Evolutionary conservation across 2,888 invertebrate species (phyloP).

Genomic region (Phasia obesa): DNA sequence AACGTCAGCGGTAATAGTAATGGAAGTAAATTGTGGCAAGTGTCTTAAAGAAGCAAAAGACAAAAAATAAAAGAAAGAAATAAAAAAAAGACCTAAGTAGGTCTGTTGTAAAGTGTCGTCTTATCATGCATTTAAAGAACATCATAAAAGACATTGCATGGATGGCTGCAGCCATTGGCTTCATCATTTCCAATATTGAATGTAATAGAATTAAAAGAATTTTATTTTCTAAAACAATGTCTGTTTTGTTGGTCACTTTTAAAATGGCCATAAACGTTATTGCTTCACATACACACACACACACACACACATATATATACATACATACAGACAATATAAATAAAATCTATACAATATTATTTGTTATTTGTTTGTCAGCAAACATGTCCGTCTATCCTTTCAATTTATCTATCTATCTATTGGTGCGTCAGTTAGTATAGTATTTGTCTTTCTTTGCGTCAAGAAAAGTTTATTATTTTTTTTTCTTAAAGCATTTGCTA

Average conservation of each 20-base stretch:
- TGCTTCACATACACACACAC: constrained; percentile 3
- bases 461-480: constrained; percentile 42
- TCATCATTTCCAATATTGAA: constrained; percentile 42
- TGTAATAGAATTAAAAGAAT: constrained; percentile 67
- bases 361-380: constrained; percentile 1
- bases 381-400: constrained; percentile 14
- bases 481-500: constrained; percentile 54
- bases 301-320: not conserved
- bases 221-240: constrained; percentile 66
- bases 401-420: constrained; percentile 39
- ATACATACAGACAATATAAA: no score
- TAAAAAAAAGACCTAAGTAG: constrained; percentile 71
- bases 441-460: constrained; percentile 13
- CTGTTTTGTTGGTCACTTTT: constrained; percentile 53
- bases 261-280: constrained; percentile 54
- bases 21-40: constrained; percentile 50
- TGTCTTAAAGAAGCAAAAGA: not conserved
- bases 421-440: constrained; percentile 8
- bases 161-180: constrained; percentile 47
- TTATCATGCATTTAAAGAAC: constrained; percentile 70
- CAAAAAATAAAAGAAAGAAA: constrained; percentile 25
- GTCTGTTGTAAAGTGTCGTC: constrained; percentile 73
- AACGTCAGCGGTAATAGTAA: constrained; percentile 28
- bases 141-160: constrained; percentile 65
- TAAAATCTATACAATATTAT: no score